These are phyloP conservation scores for Bombus turneri DNA, from an alignment of 1,140 invertebrate genomes.

Conservation along the genomic window DNA sequence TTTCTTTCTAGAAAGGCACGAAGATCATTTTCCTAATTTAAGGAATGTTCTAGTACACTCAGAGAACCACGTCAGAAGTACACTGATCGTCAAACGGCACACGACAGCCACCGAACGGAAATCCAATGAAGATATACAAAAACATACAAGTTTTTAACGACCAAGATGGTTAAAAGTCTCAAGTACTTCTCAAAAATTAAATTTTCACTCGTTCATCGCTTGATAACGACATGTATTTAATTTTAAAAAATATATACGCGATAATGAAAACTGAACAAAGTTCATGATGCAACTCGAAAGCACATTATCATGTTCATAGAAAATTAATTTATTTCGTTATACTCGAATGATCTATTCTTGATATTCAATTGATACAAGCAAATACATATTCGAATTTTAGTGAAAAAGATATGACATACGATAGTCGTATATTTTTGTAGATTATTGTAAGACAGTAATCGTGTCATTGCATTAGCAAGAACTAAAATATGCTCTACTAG, in stretches of 20 bases:
- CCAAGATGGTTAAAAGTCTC: neutral
- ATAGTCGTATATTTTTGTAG: neutral
- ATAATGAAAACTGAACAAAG: neutral
- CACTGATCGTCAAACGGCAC: conserved; percentile 58
- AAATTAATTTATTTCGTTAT: neutral
- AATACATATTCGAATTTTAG: too few relatives aligned
- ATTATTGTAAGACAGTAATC: neutral
- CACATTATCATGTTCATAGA: neutral
- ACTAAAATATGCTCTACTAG: neutral
- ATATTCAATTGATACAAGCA: neutral
- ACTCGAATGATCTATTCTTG: too few relatives aligned
- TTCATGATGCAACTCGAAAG: neutral
- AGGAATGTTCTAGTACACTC: neutral
- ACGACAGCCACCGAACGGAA: conserved; percentile 62
- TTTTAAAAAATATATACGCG: neutral
- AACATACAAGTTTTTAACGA: neutral
- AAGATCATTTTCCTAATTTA: neutral
- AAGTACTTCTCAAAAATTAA: neutral
- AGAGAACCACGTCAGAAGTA: conserved; percentile 46
- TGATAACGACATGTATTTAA: neutral
- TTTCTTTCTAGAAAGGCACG: neutral
- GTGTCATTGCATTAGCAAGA: neutral
- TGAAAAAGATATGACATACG: neutral
- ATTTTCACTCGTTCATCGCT: neutral
- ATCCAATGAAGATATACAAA: conserved; percentile 32